Base-by-base conservation (phyloP, 2,888 invertebrate genomes). In the Drosophila tanythrix region DNA sequence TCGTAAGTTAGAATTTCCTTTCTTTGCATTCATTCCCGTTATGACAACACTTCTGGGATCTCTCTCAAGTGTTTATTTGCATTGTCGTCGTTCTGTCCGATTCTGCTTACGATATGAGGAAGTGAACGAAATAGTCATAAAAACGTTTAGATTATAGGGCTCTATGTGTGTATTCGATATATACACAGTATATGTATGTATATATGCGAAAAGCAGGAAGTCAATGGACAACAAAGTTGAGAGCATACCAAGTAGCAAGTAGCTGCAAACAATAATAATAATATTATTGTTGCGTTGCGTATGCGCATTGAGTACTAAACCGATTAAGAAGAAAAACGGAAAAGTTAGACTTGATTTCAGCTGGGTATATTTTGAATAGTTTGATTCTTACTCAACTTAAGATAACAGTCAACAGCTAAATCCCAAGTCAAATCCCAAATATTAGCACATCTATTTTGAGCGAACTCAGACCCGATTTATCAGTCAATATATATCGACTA, bases 21-120 rank as follows among this genome's bases (percentile, higher is more conserved):
- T 15, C 46, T 46, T 25, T 15, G 46, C 15, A 25, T 46, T 46
- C 25, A 2, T 25, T 46, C 2, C 46, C 46, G 25, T 27, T 46
- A 46, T 46, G 46, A 46, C 25, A 46, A 46, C 21, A 15, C 5
- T 21, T 52, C 53, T 65, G 56, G 51, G 58, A 66, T 72, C 13
- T 21, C 13, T 21, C 15, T 71, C 27, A 61, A 86, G 88, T 83
- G 82, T 89, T 83, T 83, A 79, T 88, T 88, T 85, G 58, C 72
- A 69, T 79, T 74, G 51, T 56, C 58, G 40, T n/a, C 21, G 63
- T 18, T 35, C 15, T 18, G 48, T 6, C 38, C 29, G 48, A 58
- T 60, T 46, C 25, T 50, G 65, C 33, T 74, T 56, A 56, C 55
- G 50, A 67, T 51, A 63, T 74, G 43, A 75, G 74, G 74, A 77